These are phyloP conservation scores for Columba guinea DNA, from an alignment of 2,797 vertebrate genomes.

Conservation along the genomic window DNA sequence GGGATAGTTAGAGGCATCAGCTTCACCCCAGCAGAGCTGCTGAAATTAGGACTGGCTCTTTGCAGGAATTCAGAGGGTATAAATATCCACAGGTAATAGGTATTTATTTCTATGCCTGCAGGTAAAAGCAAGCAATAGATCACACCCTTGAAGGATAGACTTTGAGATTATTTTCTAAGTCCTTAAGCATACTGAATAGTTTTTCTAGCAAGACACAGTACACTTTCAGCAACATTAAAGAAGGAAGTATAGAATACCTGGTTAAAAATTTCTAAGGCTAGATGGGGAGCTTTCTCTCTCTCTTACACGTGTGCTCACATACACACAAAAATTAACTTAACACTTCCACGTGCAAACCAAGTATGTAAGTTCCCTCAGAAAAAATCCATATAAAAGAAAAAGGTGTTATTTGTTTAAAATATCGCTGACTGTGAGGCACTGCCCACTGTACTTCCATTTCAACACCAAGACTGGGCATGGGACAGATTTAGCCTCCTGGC, in stretches of 20 bases:
- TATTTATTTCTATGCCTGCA: conserved; percentile 59
- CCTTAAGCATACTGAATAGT: conserved; percentile 54
- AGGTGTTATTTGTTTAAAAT: not conserved
- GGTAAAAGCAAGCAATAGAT: conserved; percentile 60
- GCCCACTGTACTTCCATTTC: not conserved
- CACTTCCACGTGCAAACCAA: not conserved
- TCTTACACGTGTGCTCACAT: not conserved
- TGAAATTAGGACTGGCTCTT: conserved; percentile 21
- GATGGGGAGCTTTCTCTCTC: not conserved
- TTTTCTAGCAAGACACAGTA: not conserved
- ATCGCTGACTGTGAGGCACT: not conserved
- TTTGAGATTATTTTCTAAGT: conserved; percentile 42
- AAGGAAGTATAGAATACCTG: not conserved
- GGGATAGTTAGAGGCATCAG: not conserved
- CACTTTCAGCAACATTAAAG: not conserved
- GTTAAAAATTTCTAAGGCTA: not conserved
- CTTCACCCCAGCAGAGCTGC: not conserved
- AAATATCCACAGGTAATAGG: conserved; percentile 55
- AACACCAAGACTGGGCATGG: accelerated
- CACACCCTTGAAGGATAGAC: conserved; percentile 49
- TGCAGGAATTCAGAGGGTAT: conserved; percentile 21
- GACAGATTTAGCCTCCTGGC: not conserved
- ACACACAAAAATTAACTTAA: not conserved
- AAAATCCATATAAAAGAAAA: not conserved
- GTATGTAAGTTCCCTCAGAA: not conserved